These are phyloP conservation scores for Mamestra configurata DNA, from an alignment of 1,140 invertebrate genomes.

Conservation along the genomic window DNA sequence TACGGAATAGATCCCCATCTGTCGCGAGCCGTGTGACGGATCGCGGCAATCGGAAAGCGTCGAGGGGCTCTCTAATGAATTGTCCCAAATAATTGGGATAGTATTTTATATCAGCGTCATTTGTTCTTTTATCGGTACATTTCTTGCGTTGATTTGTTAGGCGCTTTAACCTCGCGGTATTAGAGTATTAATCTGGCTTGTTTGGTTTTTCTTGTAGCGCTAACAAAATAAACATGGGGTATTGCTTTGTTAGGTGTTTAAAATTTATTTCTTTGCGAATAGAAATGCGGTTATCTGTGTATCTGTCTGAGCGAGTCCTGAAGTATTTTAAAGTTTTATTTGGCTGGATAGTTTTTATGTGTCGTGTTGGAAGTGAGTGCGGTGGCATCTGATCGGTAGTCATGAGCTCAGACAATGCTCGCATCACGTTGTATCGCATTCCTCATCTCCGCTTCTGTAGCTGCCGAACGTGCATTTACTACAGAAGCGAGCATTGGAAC, in stretches of 20 bases:
- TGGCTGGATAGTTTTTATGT: constrained; percentile 44
- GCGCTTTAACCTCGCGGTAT: constrained; percentile 72
- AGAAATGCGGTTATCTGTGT: constrained; percentile 45
- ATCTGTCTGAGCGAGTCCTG: constrained; percentile 48
- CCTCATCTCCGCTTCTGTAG: constrained; percentile 60
- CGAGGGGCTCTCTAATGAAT: constrained; percentile 84
- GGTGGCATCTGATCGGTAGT: constrained; percentile 56
- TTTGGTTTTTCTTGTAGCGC: constrained; percentile 30
- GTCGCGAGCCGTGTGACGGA: constrained; percentile 81
- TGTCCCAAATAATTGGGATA: constrained; percentile 87
- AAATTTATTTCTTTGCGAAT: constrained; percentile 46
- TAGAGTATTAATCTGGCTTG: constrained; percentile 44
- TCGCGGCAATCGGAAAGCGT: constrained; percentile 80
- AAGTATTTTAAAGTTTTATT: constrained; percentile 47
- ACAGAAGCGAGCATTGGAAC: constrained; percentile 45
- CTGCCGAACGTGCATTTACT: constrained; percentile 51
- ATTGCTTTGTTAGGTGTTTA: constrained; percentile 39
- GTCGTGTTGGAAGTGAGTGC: constrained; percentile 36
- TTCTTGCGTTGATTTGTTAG: constrained; percentile 85
- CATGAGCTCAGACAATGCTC: constrained; percentile 60
- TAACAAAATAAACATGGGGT: constrained; percentile 40
- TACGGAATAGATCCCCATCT: constrained; percentile 82
- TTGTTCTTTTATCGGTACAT: constrained; percentile 83
- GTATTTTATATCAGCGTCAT: constrained; percentile 85
- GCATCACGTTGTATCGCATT: constrained; percentile 59